Evolutionary conservation across 2,113 vertebrate genomes (phyloP).

Genomic region (Burhinus bistriatus): DNA sequence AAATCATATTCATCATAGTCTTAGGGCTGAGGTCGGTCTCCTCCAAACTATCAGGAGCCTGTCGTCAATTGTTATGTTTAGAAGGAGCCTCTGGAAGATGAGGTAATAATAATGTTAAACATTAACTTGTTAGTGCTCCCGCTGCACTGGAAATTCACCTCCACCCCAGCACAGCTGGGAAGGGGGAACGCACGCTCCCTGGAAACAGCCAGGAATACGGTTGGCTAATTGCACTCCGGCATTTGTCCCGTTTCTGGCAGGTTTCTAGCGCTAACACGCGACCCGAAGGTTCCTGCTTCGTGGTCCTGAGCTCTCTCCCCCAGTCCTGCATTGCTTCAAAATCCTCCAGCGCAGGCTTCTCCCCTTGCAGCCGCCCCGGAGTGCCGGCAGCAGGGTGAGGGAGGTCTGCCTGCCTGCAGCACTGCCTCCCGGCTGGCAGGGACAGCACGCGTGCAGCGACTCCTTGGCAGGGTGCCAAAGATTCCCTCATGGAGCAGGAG

Average conservation of each 20-base stretch:
- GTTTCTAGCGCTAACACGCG: neutral
- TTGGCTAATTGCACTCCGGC: slow-evolving; percentile 12
- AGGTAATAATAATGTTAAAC: slow-evolving; percentile 75
- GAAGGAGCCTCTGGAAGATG: slow-evolving; percentile 72
- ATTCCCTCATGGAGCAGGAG: accelerated
- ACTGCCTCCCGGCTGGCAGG: neutral
- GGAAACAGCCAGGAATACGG: slow-evolving; percentile 1
- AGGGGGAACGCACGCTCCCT: slow-evolving; percentile 18
- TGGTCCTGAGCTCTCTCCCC: neutral
- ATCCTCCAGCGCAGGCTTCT: neutral
- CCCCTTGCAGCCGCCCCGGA: accelerated
- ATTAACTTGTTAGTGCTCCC: slow-evolving; percentile 70
- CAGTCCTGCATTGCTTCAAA: neutral
- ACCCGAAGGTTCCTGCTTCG: neutral
- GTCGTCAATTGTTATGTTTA: slow-evolving; percentile 73
- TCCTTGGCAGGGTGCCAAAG: neutral
- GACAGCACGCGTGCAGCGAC: neutral
- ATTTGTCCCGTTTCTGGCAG: slow-evolving; percentile 16
- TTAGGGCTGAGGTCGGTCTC: slow-evolving; percentile 58
- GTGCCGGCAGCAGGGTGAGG: neutral
- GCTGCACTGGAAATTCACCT: slow-evolving; percentile 67
- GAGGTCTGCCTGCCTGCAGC: neutral
- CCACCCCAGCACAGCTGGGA: slow-evolving; percentile 61
- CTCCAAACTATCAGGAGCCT: slow-evolving; percentile 70
- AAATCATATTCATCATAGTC: slow-evolving; percentile 68